Evolutionary conservation across 2,888 invertebrate species (phyloP), one percentile per base, ranked within the genome.

Genomic region (Trissolcus brochymenae): DNA sequence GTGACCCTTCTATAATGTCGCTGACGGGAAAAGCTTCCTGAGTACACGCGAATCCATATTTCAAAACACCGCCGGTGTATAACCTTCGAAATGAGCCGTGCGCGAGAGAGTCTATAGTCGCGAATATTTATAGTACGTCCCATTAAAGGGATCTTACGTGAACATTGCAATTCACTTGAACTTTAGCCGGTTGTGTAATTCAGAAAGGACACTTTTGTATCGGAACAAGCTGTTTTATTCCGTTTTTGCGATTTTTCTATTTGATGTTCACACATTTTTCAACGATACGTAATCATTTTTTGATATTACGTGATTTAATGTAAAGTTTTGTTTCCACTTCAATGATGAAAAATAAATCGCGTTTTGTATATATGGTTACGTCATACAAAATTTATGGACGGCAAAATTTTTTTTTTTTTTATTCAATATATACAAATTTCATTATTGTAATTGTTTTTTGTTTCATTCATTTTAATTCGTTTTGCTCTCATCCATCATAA

Each of bases 11-110:
- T 60, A 73, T 35, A 35, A 53, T 29, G 50, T 51, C 56, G 60
- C 56, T 60, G 51, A 60, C 46, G 67, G 62, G 21, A 49, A 43
- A 50, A 43, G 65, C 73, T 77, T 65, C 64, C 57, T 64, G 50
- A 25, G 40, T 3, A 49, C 14, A n/a, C 43, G 51, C 29, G 56
- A 59, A 61, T 57, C 59, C 41, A 57, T 72, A 62, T 56, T 55
- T 64, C 57, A 57, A 61, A 56, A 41, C 21, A 56, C 43, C 14
- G 43, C 19, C 9, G 2, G 21, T 60, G 29, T 54, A 43, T 57
- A 29, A 61, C 54, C 70, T 35, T 21, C 46, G 49, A 53, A 53
- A 70, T 68, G 25, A 35, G 11, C 46, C 46, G 1, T 14, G 46
- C 6, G 25, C 25, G 25, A 25, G 25, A 25, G 59, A 57, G 2